Conservation (phyloP, 1,140 invertebrate species). For the Tetramorium alpestre region DNA sequence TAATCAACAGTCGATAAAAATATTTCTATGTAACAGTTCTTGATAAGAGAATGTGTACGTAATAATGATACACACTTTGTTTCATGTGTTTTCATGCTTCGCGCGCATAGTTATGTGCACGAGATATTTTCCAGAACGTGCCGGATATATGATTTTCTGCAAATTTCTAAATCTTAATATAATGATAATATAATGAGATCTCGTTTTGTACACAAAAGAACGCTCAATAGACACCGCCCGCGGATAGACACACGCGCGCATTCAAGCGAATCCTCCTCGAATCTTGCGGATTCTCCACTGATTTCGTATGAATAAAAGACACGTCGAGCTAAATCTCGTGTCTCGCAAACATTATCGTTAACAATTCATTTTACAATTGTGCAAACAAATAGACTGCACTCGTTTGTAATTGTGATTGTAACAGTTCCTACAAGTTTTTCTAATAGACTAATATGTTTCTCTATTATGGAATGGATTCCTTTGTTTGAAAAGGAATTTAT, state of each 20-base stretch:
- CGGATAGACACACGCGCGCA: neutral
- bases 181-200: neutral
- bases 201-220: neutral
- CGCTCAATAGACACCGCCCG: neutral
- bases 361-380: neutral
- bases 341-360: neutral
- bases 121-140: neutral
- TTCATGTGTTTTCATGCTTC: neutral
- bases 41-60: neutral
- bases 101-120: neutral
- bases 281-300: neutral
- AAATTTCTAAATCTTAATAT: neutral
- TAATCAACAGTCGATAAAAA: slow-evolving; percentile 1
- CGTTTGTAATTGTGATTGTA: neutral
- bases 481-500: neutral
- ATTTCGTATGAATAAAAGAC: neutral
- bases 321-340: neutral
- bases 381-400: neutral
- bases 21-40: neutral
- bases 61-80: neutral
- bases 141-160: neutral
- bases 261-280: neutral
- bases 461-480: neutral
- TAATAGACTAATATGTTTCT: neutral
- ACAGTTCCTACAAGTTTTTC: neutral